Percentiles rank a stretch among this genome's conserved stretches.
Evolutionary conservation across 2,888 invertebrate genomes (phyloP).

Genomic region (Sycophila texana): DNA sequence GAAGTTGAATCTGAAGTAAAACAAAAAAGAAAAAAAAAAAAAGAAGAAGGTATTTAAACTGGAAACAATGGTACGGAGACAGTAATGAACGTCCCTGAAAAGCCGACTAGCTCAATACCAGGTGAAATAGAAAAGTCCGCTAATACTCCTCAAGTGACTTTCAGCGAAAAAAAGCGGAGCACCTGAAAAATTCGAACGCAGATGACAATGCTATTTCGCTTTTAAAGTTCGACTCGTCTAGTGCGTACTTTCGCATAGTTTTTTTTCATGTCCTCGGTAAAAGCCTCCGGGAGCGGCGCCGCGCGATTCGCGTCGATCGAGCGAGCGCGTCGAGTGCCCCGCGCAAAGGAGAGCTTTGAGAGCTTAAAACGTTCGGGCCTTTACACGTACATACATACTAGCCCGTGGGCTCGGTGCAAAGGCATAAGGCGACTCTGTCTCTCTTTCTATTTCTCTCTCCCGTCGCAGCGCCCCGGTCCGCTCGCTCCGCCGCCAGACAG

Average conservation of each 20-base stretch:
- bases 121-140: slow-evolving; percentile 44
- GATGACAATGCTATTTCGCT: slow-evolving; percentile 56
- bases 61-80: too few species aligned
- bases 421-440: slow-evolving; percentile 27
- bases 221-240: slow-evolving; percentile 56
- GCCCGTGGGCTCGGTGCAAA: neutral
- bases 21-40: too few species aligned
- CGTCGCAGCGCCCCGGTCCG: slow-evolving; percentile 18
- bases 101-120: slow-evolving; percentile 32
- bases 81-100: slow-evolving; percentile 16
- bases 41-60: too few species aligned
- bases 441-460: slow-evolving; percentile 20
- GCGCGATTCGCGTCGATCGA: slow-evolving; percentile 59
- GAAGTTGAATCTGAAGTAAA: neutral
- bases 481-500: slow-evolving; percentile 56
- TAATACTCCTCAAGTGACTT: slow-evolving; percentile 54
- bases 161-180: slow-evolving; percentile 44
- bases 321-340: slow-evolving; percentile 49
- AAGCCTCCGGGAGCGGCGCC: slow-evolving; percentile 48
- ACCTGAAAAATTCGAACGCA: slow-evolving; percentile 53
- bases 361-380: slow-evolving; percentile 66
- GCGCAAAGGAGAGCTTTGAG: slow-evolving; percentile 65
- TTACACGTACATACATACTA: slow-evolving; percentile 31
- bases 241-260: slow-evolving; percentile 43
- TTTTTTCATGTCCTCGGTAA: slow-evolving; percentile 49